A percentile compares a stretch with the other conserved stretches of the same genome.
Evolutionary conservation across 2,113 vertebrate species (phyloP).

Genomic region (Caracal caracal): DNA sequence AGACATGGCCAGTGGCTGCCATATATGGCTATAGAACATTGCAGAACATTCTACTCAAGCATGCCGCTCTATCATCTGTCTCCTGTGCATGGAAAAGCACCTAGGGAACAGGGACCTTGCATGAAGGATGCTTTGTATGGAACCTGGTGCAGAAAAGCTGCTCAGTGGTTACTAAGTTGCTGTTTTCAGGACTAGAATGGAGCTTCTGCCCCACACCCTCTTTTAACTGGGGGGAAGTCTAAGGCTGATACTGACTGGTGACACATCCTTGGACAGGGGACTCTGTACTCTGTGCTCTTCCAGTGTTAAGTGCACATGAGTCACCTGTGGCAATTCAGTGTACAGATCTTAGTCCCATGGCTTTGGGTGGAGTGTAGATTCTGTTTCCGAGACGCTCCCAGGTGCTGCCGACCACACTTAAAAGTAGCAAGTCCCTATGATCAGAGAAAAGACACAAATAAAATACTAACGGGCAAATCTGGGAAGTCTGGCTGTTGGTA

Average conservation of each 20-base stretch:
- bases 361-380: neutral
- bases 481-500: neutral
- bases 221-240: neutral
- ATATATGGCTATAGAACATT: neutral
- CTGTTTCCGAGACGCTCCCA: neutral
- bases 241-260: no score
- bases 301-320: neutral
- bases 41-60: neutral
- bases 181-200: no score
- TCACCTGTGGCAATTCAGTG: accelerated
- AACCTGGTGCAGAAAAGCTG: neutral
- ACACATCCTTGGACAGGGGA: neutral
- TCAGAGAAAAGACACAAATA: neutral
- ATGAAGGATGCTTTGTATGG: neutral
- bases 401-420: neutral
- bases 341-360: neutral
- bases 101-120: neutral
- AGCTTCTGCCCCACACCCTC: neutral
- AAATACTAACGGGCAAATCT: neutral
- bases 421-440: neutral
- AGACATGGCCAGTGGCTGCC: neutral
- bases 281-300: neutral
- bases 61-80: neutral
- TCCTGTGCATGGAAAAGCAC: neutral
- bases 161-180: neutral